Evolutionary conservation across 2,113 vertebrate genomes (phyloP), one percentile per base, ranked within the genome.

Genomic region (Xenopus borealis): DNA sequence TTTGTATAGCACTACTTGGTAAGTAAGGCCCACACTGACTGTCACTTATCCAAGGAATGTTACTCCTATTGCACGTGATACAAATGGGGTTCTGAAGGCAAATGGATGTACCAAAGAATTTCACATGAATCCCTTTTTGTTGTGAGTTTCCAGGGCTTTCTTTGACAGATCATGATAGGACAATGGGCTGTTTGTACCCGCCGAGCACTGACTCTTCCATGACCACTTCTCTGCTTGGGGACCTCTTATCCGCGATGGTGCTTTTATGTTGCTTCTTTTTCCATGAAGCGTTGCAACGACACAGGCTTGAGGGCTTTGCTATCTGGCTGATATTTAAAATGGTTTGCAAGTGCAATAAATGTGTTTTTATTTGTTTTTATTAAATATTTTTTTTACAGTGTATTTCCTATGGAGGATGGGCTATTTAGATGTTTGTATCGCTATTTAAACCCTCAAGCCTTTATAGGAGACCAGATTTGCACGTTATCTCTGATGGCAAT

Each of bases 261-360:
- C 74, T 77, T 18, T 27, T 66, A 62, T 70, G 67, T 70, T 70
- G 67, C 74, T 63, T 58, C 67, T 30, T 12, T 40, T 62, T 46
- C 74, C 59, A 57, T 55, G 50, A 57, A 70, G 74, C 70, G 74
- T 63, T 70, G 40, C 50, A 63, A 63, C 63, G 46, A 76, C 66
- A 18, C 62, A 66, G 59, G 68, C 66, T 57, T 33, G 58, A 69
- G 65, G 61, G 66, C 72, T 77, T 77, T 69, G 74, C 74, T 57
- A 67, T 67, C 72, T 53, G n/a, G 77, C 73, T 82, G 80, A 84
- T 87, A 87, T 87, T 86, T 86, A 87, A 87, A 83, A 82, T 86
- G 80, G 84, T 82, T 87, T 87, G 86, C 86, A 86, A 86, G 86
- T 87, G 86, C 86, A 87, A 87, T 87, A 87, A 87, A 86, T 82